Conservation (phyloP, 2,113 vertebrate genomes). For the Chrysemys picta region DNA sequence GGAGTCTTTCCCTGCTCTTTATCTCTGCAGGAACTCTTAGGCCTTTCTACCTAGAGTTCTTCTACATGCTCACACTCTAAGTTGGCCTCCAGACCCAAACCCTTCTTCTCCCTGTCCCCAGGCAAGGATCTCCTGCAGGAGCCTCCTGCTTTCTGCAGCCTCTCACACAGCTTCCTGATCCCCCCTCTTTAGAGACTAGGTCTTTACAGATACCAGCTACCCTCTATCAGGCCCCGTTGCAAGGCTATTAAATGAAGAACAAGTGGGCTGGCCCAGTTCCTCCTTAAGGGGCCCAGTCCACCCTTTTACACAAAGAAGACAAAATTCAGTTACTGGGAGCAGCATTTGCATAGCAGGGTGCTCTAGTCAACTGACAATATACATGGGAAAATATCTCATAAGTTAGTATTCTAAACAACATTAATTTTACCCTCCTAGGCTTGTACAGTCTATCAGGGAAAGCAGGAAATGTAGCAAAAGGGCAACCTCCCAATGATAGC, state of each 20-base stretch:
- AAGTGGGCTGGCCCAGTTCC: background rate
- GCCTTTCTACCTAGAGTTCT: background rate
- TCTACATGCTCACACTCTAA: background rate
- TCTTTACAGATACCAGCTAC: background rate
- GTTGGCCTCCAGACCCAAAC: background rate
- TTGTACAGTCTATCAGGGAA: background rate
- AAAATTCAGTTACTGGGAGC: background rate
- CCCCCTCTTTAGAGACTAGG: background rate
- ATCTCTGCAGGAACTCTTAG: background rate
- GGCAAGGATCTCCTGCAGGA: background rate
- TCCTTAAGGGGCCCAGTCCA: background rate
- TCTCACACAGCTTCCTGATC: background rate
- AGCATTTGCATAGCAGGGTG: background rate
- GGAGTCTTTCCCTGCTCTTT: background rate
- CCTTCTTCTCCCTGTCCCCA: background rate
- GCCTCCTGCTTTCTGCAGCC: too few relatives aligned
- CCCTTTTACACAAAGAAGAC: background rate
- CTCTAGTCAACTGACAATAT: background rate
- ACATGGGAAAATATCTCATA: background rate
- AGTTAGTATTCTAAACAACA: background rate
- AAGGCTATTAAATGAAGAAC: background rate
- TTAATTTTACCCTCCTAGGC: background rate
- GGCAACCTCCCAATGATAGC: background rate
- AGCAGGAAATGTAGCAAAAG: background rate
- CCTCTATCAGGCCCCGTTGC: background rate